Evolutionary conservation across 2,888 invertebrate genomes (phyloP).

Genomic region (Laspeyria flexula): DNA sequence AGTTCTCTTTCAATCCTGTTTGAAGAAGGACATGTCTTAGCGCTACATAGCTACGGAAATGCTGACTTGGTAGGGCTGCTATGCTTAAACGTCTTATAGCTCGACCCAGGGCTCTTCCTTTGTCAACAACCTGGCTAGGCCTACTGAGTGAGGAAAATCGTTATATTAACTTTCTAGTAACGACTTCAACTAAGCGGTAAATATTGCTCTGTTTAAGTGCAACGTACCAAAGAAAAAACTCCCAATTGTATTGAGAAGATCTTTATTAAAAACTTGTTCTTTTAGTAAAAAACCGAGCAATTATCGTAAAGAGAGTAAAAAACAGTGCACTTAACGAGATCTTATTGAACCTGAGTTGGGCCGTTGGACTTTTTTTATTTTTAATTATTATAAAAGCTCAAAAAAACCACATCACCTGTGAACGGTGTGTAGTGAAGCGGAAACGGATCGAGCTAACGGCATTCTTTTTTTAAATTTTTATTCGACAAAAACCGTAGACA

Average conservation of each 20-base stretch:
- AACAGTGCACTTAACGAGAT: conserved; percentile 72
- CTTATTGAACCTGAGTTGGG: conserved; percentile 66
- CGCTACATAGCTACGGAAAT: too few relatives aligned
- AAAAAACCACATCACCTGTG: conserved; percentile 80
- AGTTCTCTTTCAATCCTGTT: too few relatives aligned
- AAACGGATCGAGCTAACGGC: conserved; percentile 82
- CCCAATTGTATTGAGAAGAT: conserved; percentile 36
- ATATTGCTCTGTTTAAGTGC: too few relatives aligned
- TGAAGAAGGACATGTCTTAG: too few relatives aligned
- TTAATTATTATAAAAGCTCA: conserved; percentile 77
- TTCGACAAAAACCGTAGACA: conserved; percentile 74
- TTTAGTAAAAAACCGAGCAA: conserved; percentile 46
- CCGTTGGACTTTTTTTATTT: conserved; percentile 62
- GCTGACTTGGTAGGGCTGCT: too few relatives aligned
- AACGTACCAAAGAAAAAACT: conserved; percentile 26
- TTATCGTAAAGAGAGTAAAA: conserved; percentile 60
- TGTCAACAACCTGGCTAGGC: too few relatives aligned
- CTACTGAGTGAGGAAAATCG: too few relatives aligned
- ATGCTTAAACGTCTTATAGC: too few relatives aligned
- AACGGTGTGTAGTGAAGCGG: conserved; percentile 78
- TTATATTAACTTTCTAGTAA: too few relatives aligned
- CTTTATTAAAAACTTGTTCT: conserved; percentile 43
- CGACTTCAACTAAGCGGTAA: too few relatives aligned
- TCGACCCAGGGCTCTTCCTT: too few relatives aligned
- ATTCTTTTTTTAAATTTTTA: conserved; percentile 67